Percentiles rank a stretch among this genome's conserved stretches.
Evolutionary conservation across 2,113 vertebrate genomes (phyloP).

Genomic region (Protobothrops mucrosquamatus): DNA sequence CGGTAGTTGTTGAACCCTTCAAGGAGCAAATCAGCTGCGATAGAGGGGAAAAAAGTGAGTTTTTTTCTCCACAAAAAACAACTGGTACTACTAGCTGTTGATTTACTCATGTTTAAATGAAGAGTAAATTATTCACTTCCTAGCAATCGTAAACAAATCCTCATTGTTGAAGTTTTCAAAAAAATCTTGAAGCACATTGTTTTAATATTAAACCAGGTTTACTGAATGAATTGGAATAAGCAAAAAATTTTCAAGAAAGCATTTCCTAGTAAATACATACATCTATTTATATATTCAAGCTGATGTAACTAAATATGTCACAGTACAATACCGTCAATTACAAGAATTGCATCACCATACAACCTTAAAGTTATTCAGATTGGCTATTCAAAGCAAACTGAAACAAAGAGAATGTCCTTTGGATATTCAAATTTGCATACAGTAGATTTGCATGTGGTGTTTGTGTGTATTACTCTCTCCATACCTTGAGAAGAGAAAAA

Average conservation of each 20-base stretch:
- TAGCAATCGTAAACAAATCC: neutral
- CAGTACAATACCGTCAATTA: neutral
- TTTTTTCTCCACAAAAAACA: neutral
- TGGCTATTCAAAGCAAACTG: neutral
- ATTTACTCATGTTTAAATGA: neutral
- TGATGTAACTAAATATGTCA: neutral
- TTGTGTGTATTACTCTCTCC: neutral
- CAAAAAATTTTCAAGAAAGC: neutral
- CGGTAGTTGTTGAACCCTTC: slow-evolving; percentile 93
- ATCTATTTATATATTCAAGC: neutral
- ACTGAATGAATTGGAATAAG: neutral
- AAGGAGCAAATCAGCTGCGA: slow-evolving; percentile 86
- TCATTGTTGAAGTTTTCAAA: neutral
- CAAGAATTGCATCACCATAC: neutral
- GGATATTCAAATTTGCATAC: neutral
- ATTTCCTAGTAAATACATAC: neutral
- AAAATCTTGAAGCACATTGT: neutral
- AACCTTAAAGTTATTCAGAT: neutral
- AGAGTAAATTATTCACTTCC: neutral
- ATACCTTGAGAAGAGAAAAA: neutral
- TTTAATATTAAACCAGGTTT: neutral
- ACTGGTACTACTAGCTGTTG: neutral
- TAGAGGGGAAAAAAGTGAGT: neutral
- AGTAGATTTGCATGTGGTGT: neutral
- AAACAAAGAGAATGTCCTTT: neutral